phyloP scores from a whole-genome alignment of 2,113 vertebrate genomes.

The Aix galericulata region DNA sequence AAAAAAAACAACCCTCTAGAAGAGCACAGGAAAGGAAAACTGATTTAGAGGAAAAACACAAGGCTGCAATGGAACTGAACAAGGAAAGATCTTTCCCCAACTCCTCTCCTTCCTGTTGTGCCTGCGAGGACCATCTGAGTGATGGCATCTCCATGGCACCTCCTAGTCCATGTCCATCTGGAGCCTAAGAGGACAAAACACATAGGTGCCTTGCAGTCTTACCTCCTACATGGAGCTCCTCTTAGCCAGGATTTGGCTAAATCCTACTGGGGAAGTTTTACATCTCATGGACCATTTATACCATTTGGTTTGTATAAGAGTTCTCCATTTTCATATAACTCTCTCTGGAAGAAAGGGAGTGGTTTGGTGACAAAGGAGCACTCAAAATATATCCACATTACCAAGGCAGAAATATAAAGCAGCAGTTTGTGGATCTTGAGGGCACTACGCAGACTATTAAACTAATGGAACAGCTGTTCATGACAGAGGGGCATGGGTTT shows the following conservation, averaged over 20 bases:
- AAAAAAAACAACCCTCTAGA: not conserved
- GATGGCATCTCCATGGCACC: not conserved
- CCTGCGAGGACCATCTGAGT: not conserved
- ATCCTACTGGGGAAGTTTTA: not conserved
- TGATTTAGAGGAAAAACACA: not conserved
- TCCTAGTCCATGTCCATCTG: not conserved
- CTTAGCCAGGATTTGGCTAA: not conserved
- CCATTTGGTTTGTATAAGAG: not conserved
- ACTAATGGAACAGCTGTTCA: constrained; percentile 52
- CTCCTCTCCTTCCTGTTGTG: not conserved
- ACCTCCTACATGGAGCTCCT: not conserved
- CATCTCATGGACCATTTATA: not conserved
- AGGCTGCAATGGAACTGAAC: not conserved
- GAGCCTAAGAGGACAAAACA: not conserved
- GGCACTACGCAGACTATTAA: constrained; percentile 42
- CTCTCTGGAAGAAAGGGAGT: not conserved
- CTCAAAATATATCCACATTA: not conserved
- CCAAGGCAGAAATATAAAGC: constrained; percentile 65
- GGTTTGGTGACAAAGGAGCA: not conserved
- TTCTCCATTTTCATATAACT: not conserved
- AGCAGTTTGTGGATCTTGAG: constrained; percentile 47
- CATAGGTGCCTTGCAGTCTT: not conserved
- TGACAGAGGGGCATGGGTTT: constrained; percentile 21
- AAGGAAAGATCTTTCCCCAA: not conserved
- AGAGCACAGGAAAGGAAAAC: not conserved